Base-by-base conservation (phyloP, 2,888 invertebrate genomes). In the Apamea crenata region DNA sequence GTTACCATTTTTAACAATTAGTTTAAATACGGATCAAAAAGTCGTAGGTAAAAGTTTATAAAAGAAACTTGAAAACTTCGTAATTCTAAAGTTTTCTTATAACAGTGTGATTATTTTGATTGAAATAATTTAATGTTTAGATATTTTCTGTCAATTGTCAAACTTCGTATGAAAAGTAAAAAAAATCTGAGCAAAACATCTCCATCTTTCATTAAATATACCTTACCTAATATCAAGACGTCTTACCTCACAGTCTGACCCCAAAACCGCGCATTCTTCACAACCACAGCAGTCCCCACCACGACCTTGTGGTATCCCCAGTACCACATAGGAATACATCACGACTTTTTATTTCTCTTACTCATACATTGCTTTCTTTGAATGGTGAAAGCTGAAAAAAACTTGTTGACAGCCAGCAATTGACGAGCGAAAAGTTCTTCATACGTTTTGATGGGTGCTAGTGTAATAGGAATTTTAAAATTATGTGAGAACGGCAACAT, bases 241-340 rank as follows among this genome's bases (percentile, higher is more conserved):
- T 25, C 6, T 44, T 66, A 74, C 25, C 32, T 68, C 25, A 63
- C 44, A 50, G 53, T 50, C 36, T 70, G 75, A 75, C 59, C 67
- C 32, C 40, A 73, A 81, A 78, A 82, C 85, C 74, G 76, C 78
- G 25, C 66, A 85, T 82, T 78, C 78, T 61, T 59, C 7, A 36
- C 44, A 76, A 84, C 82, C 78, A 59, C 85, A 85, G 21, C 85
- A 85, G 21, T n/a, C 50, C 66, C 61, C n/a, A 59, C 73, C 80
- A 77, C 73, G 66, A 70, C 70, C 72, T 77, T 74, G 71, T 53
- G 65, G 71, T 80, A 74, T 50, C 36, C 53, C 73, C 59, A 63
- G 16, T 29, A 71, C 80, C 47, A 67, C 6, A 61, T 8, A 47
- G 4, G 10, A 53, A 25, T 29, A 61, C 7, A 44, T 50, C 6